phyloP scores from a whole-genome alignment of 2,113 vertebrate species.

The Clarias magur region DNA sequence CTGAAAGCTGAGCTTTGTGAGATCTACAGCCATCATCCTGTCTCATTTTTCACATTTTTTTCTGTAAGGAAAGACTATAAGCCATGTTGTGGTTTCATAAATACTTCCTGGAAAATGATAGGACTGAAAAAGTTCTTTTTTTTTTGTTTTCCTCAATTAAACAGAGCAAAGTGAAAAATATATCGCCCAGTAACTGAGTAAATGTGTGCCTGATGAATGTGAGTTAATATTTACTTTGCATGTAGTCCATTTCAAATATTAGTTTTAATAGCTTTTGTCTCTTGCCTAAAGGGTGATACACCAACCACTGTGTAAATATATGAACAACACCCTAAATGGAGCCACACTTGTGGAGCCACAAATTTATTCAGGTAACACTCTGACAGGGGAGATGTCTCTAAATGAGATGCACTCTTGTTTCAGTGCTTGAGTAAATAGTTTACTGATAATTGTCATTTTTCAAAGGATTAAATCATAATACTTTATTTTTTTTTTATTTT shows the following conservation, averaged over 20 bases:
- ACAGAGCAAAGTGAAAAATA: background rate
- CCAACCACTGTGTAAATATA: background rate
- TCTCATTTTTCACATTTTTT: conserved; percentile 8
- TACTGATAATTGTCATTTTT: background rate
- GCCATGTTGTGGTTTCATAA: background rate
- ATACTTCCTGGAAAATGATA: background rate
- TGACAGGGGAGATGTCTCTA: background rate
- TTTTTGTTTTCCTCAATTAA: background rate
- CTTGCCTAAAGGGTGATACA: background rate
- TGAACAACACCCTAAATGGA: conserved; percentile 6
- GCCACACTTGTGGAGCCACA: background rate
- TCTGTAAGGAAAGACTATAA: background rate
- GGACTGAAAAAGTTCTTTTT: background rate
- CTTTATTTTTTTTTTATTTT: background rate
- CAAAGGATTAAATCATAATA: background rate
- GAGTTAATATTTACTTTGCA: conserved; percentile 29
- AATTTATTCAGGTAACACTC: background rate
- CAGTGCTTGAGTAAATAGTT: background rate
- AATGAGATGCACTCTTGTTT: background rate
- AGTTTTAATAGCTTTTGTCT: background rate
- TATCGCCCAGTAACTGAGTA: background rate
- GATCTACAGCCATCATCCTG: conserved; percentile 10
- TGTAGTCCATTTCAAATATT: conserved; percentile 18
- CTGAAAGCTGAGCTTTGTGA: conserved; percentile 10
- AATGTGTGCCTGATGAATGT: background rate